A percentile compares a stretch with the other conserved stretches of the same genome.
These are phyloP conservation scores for Cinara cedri DNA, from an alignment of 2,888 invertebrate species.

Conservation along the genomic window DNA sequence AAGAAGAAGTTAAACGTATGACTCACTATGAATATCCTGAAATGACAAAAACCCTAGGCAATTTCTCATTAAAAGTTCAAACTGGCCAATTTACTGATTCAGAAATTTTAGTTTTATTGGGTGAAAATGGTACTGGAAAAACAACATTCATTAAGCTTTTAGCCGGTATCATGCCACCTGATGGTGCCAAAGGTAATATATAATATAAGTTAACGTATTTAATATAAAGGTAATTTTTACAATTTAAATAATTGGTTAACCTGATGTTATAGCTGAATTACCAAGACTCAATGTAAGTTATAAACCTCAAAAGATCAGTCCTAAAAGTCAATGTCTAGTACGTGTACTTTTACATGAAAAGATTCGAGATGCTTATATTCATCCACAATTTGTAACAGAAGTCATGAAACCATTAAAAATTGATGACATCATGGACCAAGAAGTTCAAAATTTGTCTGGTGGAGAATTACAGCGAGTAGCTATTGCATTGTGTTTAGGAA, in stretches of 20 bases:
- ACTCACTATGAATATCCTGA: conserved; percentile 89
- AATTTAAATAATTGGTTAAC: background rate
- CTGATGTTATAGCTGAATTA: conserved; percentile 68
- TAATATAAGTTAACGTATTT: background rate
- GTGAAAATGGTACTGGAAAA: conserved; percentile 98
- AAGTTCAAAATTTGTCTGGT: conserved; percentile 97
- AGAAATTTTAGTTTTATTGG: conserved; percentile 94
- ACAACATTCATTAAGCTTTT: conserved; percentile 99
- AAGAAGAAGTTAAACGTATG: conserved; percentile 73
- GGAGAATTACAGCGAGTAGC: conserved; percentile 99
- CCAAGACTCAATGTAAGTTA: conserved; percentile 97
- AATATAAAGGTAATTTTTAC: background rate
- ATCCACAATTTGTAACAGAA: conserved; percentile 97
- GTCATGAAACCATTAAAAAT: conserved; percentile 98
- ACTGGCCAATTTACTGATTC: conserved; percentile 98
- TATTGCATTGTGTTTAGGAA: conserved; percentile 92
- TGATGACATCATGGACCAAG: conserved; percentile 96
- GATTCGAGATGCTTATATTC: conserved; percentile 95
- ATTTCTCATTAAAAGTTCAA: conserved; percentile 79
- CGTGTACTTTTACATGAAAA: conserved; percentile 92
- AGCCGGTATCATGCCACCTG: conserved; percentile 92
- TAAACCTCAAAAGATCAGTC: conserved; percentile 99
- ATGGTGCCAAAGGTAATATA: conserved; percentile 72
- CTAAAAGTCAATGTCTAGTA: conserved; percentile 90
- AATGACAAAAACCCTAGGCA: conserved; percentile 85